phyloP scores from a whole-genome alignment of 1,140 invertebrate species.

The Fopius arisanus region DNA sequence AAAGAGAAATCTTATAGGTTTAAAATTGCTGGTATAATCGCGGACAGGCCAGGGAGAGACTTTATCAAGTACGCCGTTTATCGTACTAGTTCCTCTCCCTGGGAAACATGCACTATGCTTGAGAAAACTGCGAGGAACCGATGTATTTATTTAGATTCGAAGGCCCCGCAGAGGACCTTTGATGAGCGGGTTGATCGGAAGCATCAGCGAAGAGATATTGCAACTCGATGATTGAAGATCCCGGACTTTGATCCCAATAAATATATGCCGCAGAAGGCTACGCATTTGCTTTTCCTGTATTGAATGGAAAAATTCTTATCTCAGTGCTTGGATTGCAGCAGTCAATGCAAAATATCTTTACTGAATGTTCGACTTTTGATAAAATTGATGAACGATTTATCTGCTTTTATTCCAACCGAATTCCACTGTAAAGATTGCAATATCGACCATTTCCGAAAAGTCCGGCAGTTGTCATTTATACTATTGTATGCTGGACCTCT shows the following conservation, averaged over 20 bases:
- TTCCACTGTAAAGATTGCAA: slow-evolving; percentile 18
- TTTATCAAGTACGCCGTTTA: background rate
- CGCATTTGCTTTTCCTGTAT: background rate
- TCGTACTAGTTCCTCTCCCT: background rate
- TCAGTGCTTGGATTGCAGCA: background rate
- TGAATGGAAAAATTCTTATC: background rate
- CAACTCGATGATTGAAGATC: background rate
- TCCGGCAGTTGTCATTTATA: too few species aligned
- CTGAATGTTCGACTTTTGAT: background rate
- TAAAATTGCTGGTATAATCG: background rate
- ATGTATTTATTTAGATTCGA: background rate
- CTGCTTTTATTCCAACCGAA: background rate
- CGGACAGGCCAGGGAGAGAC: background rate
- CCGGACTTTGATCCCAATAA: background rate
- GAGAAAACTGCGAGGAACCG: background rate
- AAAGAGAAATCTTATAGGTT: background rate
- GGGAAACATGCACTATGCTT: background rate
- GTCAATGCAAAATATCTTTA: background rate
- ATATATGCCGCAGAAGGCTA: background rate
- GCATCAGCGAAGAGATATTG: background rate
- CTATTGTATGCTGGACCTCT: too few species aligned
- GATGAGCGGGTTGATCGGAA: background rate
- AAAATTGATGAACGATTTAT: background rate
- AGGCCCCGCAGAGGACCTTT: background rate
- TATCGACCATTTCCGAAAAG: background rate